Conservation (phyloP, 2,888 invertebrate genomes). For the Meiosimyza platycephala region DNA sequence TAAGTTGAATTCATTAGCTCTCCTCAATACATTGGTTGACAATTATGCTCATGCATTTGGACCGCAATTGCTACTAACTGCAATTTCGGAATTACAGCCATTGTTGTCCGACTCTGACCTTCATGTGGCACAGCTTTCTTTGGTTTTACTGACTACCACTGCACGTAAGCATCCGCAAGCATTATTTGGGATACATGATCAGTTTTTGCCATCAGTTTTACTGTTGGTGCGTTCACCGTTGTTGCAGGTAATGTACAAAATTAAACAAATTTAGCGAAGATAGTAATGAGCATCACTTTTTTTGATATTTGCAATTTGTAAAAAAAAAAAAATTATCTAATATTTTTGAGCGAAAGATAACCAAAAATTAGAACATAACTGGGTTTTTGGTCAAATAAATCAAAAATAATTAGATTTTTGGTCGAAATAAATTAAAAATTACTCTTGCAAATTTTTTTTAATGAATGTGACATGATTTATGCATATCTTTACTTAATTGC, state of each 20-base stretch:
- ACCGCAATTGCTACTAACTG: slow-evolving; percentile 76
- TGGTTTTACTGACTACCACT: slow-evolving; percentile 85
- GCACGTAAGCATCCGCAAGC: slow-evolving; percentile 83
- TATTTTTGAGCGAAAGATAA: slow-evolving; percentile 9
- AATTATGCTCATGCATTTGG: slow-evolving; percentile 79
- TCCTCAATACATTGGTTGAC: slow-evolving; percentile 90
- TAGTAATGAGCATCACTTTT: too few species aligned
- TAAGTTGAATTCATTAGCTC: slow-evolving; percentile 88
- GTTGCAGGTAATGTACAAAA: slow-evolving; percentile 66
- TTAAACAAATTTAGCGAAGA: neutral
- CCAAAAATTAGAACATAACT: neutral
- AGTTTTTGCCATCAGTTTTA: slow-evolving; percentile 87
- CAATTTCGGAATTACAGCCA: slow-evolving; percentile 89
- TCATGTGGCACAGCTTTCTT: slow-evolving; percentile 93
- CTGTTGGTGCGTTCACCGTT: slow-evolving; percentile 90
- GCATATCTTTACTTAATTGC: too few species aligned
- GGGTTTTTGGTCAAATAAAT: slow-evolving; percentile 20
- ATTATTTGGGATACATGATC: slow-evolving; percentile 77
- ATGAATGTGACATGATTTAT: too few species aligned
- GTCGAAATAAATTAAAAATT: too few species aligned
- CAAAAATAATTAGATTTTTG: neutral
- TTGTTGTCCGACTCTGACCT: slow-evolving; percentile 94
- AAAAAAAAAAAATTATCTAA: slow-evolving; percentile 18
- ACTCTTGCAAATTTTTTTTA: too few species aligned
- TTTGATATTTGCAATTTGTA: slow-evolving; percentile 7